These are phyloP conservation scores for Tetramorium simillimum DNA, from an alignment of 1,140 invertebrate genomes.

Conservation along the genomic window DNA sequence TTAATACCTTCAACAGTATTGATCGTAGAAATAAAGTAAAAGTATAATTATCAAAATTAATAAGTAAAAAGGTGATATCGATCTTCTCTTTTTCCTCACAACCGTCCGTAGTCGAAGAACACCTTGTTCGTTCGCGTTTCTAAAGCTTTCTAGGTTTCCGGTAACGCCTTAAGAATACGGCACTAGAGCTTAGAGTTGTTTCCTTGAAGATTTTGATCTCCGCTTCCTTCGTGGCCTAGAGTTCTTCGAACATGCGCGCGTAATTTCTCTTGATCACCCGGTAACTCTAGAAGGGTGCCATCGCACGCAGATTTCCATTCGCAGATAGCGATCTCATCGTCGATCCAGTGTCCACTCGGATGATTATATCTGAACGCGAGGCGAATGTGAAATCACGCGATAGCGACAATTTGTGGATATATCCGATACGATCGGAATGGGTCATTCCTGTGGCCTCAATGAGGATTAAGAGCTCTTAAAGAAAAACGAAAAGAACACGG, in stretches of 20 bases:
- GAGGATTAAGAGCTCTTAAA: neutral
- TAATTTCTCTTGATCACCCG: conserved; percentile 44
- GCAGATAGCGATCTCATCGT: conserved; percentile 5
- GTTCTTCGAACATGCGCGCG: conserved; percentile 18
- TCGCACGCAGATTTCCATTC: conserved; percentile 13
- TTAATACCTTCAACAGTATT: neutral
- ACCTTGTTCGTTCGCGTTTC: neutral
- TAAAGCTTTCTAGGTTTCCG: conserved; percentile 15
- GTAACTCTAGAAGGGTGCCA: neutral
- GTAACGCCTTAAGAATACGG: conserved; percentile 18
- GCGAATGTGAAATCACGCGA: conserved; percentile 39
- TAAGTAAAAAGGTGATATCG: neutral
- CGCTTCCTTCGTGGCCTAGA: neutral
- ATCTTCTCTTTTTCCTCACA: neutral
- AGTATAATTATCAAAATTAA: neutral
- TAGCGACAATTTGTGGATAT: conserved; percentile 35
- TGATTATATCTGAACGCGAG: conserved; percentile 20
- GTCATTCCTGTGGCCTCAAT: conserved; percentile 9
- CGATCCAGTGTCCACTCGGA: conserved; percentile 26
- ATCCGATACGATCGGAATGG: neutral
- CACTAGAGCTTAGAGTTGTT: conserved; percentile 3
- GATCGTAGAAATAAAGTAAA: neutral
- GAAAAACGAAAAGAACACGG: neutral
- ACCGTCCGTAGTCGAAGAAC: neutral
- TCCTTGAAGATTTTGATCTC: conserved; percentile 25